These are phyloP conservation scores for Hyperopisus bebe DNA, from an alignment of 2,113 vertebrate genomes.

Conservation along the genomic window DNA sequence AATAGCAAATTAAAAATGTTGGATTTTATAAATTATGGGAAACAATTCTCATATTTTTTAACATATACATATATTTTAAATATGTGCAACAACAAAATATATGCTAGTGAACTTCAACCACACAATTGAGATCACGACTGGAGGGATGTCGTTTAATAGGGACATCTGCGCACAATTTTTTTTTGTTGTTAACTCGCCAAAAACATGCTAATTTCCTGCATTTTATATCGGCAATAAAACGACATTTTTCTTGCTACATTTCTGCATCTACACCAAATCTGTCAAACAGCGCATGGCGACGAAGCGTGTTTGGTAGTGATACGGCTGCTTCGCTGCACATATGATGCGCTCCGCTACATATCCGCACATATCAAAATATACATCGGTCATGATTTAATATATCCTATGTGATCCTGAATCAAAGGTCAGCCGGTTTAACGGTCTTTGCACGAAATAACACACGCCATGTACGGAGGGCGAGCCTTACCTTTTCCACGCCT, in stretches of 20 bases:
- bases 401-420: neutral
- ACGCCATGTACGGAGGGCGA: neutral
- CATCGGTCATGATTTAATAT: neutral
- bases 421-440: neutral
- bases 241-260: neutral
- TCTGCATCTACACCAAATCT: neutral
- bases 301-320: neutral
- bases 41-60: neutral
- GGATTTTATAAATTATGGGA: neutral
- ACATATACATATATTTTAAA: neutral
- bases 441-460: neutral
- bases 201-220: neutral
- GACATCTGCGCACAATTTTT: neutral
- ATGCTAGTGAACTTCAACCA: neutral
- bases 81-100: neutral
- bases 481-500: slow-evolving; percentile 9
- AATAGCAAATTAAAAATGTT: neutral
- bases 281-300: neutral
- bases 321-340: neutral
- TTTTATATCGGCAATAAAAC: neutral
- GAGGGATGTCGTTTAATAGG: neutral
- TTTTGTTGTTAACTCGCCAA: neutral
- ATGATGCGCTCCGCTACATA: neutral
- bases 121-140: neutral
- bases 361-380: neutral